These are phyloP conservation scores for Drosophila teissieri DNA, from an alignment of 1,140 invertebrate genomes.

Conservation along the genomic window DNA sequence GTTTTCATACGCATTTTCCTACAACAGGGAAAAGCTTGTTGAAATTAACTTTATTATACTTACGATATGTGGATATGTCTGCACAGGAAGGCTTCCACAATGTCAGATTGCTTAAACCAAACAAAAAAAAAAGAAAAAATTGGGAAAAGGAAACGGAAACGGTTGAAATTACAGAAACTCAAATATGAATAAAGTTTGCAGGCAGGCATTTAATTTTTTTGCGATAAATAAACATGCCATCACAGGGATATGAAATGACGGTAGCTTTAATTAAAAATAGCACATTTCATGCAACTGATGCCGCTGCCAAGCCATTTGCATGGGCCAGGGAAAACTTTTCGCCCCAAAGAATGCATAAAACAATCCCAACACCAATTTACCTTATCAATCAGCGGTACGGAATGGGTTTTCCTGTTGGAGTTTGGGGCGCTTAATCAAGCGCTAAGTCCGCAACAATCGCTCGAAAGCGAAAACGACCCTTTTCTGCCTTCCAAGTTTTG, in stretches of 20 bases:
- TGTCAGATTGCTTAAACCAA: slow-evolving; percentile 11
- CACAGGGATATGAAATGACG: slow-evolving; percentile 1
- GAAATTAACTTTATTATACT: slow-evolving; percentile 36
- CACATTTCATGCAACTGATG: slow-evolving; percentile 12
- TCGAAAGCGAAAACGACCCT: slow-evolving; percentile 51
- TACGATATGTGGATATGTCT: slow-evolving; percentile 17
- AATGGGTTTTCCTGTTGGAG: slow-evolving; percentile 16
- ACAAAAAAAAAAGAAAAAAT: too few species aligned
- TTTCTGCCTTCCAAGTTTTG: slow-evolving; percentile 46
- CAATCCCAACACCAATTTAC: slow-evolving; percentile 53
- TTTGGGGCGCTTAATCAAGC: slow-evolving; percentile 70
- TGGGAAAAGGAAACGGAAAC: not conserved
- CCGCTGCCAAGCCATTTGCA: slow-evolving; percentile 41
- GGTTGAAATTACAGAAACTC: not conserved
- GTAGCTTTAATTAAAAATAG: slow-evolving; percentile 34
- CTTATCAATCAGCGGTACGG: slow-evolving; percentile 66
- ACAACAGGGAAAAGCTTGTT: slow-evolving; percentile 11
- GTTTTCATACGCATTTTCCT: slow-evolving; percentile 27
- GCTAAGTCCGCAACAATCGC: slow-evolving; percentile 44
- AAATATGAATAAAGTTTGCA: slow-evolving; percentile 1
- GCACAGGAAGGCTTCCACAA: not conserved
- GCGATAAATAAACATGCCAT: not conserved
- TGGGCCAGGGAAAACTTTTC: slow-evolving; percentile 33
- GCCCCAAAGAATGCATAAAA: slow-evolving; percentile 12
- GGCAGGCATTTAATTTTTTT: too few species aligned